Percentiles rank a stretch among this genome's conserved stretches.
phyloP scores from a whole-genome alignment of 2,888 invertebrate genomes.

The Eupithecia dodoneata region DNA sequence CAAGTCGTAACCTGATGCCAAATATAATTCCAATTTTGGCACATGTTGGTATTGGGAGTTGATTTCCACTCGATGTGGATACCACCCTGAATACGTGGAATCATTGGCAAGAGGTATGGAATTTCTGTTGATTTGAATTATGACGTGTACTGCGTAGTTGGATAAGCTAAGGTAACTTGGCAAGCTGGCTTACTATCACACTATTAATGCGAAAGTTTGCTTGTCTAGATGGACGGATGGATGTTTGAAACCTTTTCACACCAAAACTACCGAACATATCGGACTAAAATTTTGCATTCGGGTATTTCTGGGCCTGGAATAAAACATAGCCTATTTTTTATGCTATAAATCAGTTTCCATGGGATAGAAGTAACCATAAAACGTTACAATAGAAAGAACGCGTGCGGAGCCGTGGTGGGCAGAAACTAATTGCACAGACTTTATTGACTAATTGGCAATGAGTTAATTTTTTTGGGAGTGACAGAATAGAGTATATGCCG shows the following conservation, averaged over 20 bases:
- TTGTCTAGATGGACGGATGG: no score
- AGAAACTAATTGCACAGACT: background rate
- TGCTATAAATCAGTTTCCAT: no score
- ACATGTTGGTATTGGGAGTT: slow-evolving; percentile 3
- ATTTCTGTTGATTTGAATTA: slow-evolving; percentile 8
- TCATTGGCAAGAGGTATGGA: slow-evolving; percentile 3
- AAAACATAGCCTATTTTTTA: no score
- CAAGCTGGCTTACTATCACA: background rate
- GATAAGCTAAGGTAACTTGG: background rate
- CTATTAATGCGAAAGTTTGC: no score
- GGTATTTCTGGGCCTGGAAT: no score
- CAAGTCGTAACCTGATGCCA: slow-evolving; percentile 11
- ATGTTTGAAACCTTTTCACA: no score
- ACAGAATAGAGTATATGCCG: background rate
- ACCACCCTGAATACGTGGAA: background rate
- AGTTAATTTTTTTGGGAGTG: background rate
- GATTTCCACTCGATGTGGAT: background rate
- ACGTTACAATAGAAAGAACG: no score
- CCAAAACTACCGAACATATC: no score
- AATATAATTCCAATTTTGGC: slow-evolving; percentile 16
- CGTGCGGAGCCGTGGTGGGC: no score
- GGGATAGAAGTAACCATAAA: no score
- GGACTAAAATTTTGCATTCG: no score
- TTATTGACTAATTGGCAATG: background rate
- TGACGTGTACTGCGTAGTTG: background rate